phyloP scores from a whole-genome alignment of 2,888 invertebrate genomes.

The Acanthosepion lycidas region DNA sequence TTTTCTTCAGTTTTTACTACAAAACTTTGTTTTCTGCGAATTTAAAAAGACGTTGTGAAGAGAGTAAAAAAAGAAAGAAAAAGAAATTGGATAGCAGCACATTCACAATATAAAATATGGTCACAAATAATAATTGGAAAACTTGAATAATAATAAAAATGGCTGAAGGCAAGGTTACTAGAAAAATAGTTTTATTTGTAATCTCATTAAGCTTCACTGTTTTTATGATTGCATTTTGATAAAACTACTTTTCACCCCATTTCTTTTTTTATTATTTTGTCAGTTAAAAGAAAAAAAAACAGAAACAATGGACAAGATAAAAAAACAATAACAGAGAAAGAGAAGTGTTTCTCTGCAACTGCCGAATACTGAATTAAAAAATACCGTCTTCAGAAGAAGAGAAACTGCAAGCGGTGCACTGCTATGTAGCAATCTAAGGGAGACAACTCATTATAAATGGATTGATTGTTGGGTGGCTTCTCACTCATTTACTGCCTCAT shows the following conservation, averaged over 20 bases:
- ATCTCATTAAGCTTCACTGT: background rate
- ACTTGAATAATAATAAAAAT: background rate
- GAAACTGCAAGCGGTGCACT: background rate
- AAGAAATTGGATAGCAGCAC: too few relatives aligned
- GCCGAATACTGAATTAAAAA: background rate
- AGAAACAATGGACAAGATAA: background rate
- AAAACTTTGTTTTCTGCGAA: too few relatives aligned
- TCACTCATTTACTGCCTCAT: background rate
- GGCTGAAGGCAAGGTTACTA: background rate
- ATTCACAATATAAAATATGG: too few relatives aligned
- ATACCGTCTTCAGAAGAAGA: background rate
- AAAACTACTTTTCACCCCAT: conserved; percentile 17
- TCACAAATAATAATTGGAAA: background rate
- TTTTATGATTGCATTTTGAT: background rate
- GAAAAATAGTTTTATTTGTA: conserved; percentile 14
- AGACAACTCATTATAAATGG: background rate
- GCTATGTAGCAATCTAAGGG: background rate
- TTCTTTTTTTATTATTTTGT: background rate
- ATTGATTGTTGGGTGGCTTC: background rate
- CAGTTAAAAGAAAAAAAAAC: background rate
- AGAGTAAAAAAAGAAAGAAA: too few relatives aligned
- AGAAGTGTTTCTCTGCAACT: background rate
- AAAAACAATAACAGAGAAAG: background rate
- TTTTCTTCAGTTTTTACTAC: too few relatives aligned
- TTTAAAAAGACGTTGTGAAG: too few relatives aligned